Conservation (phyloP, 2,797 vertebrate species). For the Clarias platycephalus region DNA sequence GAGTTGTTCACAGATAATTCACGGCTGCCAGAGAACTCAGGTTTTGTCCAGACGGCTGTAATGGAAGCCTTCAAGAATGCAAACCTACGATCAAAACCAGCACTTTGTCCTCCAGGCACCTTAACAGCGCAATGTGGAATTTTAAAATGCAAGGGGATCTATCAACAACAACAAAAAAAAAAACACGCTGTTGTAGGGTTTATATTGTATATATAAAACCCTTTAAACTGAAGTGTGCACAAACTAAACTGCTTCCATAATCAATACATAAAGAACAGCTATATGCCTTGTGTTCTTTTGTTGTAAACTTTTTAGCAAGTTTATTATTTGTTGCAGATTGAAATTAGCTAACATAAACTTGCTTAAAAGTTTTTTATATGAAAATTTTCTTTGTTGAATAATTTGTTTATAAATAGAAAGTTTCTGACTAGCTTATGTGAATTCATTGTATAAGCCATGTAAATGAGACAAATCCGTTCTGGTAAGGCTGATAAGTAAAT, state of each 20-base stretch:
- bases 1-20: slow-evolving; percentile 22
- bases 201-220: background rate
- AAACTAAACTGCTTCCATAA: background rate
- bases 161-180: background rate
- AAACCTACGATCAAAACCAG: slow-evolving; percentile 22
- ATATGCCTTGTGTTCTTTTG: background rate
- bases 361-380: background rate
- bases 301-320: background rate
- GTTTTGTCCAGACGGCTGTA: slow-evolving; percentile 24
- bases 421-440: background rate
- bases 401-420: background rate
- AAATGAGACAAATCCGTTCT: background rate
- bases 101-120: slow-evolving; percentile 10
- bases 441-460: background rate
- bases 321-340: background rate
- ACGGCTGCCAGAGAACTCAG: slow-evolving; percentile 13
- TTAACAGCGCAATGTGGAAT: background rate
- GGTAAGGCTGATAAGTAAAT: background rate
- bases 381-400: background rate
- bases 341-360: background rate
- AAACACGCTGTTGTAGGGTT: background rate
- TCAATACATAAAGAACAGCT: background rate
- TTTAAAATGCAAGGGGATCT: background rate
- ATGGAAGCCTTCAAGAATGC: slow-evolving; percentile 4
- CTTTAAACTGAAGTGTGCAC: background rate